Percentiles rank a stretch among this genome's conserved stretches.
phyloP scores from a whole-genome alignment of 2,797 vertebrate genomes.

The Esox masquinongy region DNA sequence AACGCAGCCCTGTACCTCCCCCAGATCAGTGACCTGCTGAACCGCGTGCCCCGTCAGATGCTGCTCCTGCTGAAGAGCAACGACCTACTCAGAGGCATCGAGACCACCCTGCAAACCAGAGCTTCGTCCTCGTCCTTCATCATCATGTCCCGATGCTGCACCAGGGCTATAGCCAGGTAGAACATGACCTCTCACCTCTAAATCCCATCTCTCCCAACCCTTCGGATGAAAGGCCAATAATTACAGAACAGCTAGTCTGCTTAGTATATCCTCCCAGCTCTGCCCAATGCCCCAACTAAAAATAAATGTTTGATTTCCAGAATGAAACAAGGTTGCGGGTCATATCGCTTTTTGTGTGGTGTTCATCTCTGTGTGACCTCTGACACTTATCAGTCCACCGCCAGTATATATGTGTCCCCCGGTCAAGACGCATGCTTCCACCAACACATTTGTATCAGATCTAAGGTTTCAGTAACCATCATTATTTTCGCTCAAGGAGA shows the following conservation, averaged over 20 bases:
- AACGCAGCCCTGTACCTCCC: constrained; percentile 88
- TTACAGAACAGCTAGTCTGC: background rate
- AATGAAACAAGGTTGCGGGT: no score
- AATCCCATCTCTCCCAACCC: background rate
- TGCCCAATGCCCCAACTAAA: no score
- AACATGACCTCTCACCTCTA: background rate
- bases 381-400: background rate
- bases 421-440: background rate
- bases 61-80: constrained; percentile 96
- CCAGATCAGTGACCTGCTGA: constrained; percentile 91
- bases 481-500: background rate
- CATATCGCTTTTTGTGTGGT: no score
- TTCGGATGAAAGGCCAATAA: background rate
- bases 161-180: constrained; percentile 85
- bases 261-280: background rate
- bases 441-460: constrained; percentile 16
- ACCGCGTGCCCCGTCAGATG: constrained; percentile 91
- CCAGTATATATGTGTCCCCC: background rate
- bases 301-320: no score
- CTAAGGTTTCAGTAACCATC: background rate
- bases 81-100: constrained; percentile 90
- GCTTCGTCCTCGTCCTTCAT: constrained; percentile 93
- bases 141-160: constrained; percentile 95
- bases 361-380: background rate
- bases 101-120: constrained; percentile 84